Evolutionary conservation across 1,140 invertebrate species (phyloP).

Genomic region (Orchestia grillus): DNA sequence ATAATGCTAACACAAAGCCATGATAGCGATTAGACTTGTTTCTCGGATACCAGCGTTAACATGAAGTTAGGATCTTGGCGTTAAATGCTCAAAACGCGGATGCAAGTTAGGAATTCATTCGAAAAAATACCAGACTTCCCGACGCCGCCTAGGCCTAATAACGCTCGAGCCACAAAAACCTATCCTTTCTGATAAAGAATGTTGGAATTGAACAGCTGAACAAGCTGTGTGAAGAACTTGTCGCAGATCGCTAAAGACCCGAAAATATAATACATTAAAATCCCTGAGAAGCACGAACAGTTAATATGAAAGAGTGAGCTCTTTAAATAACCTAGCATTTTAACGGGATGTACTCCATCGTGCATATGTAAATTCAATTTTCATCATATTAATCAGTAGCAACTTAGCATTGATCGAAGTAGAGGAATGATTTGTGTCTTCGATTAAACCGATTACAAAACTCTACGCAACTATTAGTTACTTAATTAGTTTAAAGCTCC

Average conservation of each 20-base stretch:
- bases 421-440: too few relatives aligned
- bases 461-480: too few relatives aligned
- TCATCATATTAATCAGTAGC: not conserved
- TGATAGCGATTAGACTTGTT: not conserved
- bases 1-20: not conserved
- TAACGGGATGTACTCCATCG: not conserved
- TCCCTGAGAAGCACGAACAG: not conserved
- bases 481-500: too few relatives aligned
- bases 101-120: not conserved
- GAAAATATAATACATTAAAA: not conserved
- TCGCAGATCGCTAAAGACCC: not conserved
- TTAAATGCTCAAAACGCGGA: not conserved
- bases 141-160: not conserved
- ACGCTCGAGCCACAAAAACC: not conserved
- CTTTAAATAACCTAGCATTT: too few relatives aligned
- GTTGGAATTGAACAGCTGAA: not conserved
- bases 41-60: not conserved
- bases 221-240: not conserved
- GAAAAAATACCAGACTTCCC: not conserved
- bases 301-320: not conserved
- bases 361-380: not conserved
- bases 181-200: not conserved
- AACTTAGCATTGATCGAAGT: not conserved
- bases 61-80: not conserved
- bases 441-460: too few relatives aligned